These are phyloP conservation scores for Oxyruncus cristatus DNA, from an alignment of 2,113 vertebrate genomes.

Conservation along the genomic window DNA sequence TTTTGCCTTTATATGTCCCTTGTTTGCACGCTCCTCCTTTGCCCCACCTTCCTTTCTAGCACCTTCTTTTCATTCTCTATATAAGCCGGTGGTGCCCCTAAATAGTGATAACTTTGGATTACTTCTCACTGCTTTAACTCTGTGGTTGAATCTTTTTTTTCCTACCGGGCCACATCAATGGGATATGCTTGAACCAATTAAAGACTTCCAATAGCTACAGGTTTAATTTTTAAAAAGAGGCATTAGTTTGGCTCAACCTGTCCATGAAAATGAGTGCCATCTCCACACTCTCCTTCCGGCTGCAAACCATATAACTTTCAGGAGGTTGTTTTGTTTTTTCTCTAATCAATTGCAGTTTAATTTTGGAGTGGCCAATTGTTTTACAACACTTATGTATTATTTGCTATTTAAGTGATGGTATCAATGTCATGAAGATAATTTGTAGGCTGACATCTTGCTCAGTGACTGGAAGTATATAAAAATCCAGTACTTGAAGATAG, in stretches of 20 bases:
- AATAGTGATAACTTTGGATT: too few relatives aligned
- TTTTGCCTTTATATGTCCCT: too few relatives aligned
- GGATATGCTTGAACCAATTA: neutral
- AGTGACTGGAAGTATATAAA: neutral
- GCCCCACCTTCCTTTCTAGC: too few relatives aligned
- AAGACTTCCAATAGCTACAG: neutral
- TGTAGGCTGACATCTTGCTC: neutral
- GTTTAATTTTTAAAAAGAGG: neutral
- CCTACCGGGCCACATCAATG: too few relatives aligned
- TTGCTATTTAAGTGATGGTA: neutral
- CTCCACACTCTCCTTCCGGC: neutral
- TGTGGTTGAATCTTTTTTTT: too few relatives aligned
- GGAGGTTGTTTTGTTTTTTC: neutral
- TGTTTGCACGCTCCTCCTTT: too few relatives aligned
- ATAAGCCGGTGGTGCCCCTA: too few relatives aligned
- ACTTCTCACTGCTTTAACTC: too few relatives aligned
- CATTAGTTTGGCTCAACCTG: neutral
- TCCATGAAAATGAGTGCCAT: neutral
- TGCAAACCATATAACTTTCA: neutral
- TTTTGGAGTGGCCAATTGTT: neutral
- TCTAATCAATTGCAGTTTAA: neutral
- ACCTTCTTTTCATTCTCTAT: too few relatives aligned
- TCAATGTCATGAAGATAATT: neutral
- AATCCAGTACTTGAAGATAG: neutral
- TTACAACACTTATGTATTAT: neutral